Percentiles rank a stretch among this genome's conserved stretches.
phyloP scores from a whole-genome alignment of 64 coral and sea anemone genomes.

The Porites lutea region DNA sequence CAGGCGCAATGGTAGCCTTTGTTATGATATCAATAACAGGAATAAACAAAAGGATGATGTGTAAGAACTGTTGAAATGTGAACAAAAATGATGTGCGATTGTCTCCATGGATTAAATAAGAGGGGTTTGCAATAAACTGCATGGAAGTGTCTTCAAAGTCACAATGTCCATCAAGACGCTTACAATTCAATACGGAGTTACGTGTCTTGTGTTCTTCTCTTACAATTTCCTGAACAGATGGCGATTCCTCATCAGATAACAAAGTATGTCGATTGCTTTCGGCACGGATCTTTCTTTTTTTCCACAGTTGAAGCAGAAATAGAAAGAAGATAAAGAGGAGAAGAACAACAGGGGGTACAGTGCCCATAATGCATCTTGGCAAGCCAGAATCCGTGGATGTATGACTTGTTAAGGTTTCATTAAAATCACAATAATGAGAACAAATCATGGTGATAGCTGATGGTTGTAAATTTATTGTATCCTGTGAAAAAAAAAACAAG shows the following conservation, averaged over 20 bases:
- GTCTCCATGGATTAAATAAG: conserved; percentile 88
- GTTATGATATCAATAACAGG: conserved; percentile 76
- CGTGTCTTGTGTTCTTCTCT: background rate
- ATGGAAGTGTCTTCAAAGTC: background rate
- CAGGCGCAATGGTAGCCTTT: conserved; percentile 49
- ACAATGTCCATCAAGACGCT: conserved; percentile 32
- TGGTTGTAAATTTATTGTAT: background rate
- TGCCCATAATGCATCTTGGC: conserved; percentile 93
- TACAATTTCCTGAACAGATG: conserved; percentile 58
- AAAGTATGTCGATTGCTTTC: background rate
- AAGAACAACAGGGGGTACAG: conserved; percentile 65
- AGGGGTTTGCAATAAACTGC: conserved; percentile 55
- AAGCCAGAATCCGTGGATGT: conserved; percentile 69
- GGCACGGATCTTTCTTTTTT: background rate
- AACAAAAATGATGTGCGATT: conserved; percentile 87
- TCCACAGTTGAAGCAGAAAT: conserved; percentile 7
- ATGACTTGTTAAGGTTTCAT: conserved; percentile 70
- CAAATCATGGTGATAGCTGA: conserved; percentile 2
- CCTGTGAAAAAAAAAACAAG: background rate
- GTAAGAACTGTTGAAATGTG: conserved; percentile 90
- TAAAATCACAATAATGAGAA: conserved; percentile 85
- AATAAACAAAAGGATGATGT: conserved; percentile 76
- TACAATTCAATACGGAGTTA: conserved; percentile 45
- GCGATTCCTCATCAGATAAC: conserved; percentile 24
- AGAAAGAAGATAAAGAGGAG: background rate